Base-by-base conservation (phyloP, 2,888 invertebrate genomes). In the Ophonus ardosiacus region DNA sequence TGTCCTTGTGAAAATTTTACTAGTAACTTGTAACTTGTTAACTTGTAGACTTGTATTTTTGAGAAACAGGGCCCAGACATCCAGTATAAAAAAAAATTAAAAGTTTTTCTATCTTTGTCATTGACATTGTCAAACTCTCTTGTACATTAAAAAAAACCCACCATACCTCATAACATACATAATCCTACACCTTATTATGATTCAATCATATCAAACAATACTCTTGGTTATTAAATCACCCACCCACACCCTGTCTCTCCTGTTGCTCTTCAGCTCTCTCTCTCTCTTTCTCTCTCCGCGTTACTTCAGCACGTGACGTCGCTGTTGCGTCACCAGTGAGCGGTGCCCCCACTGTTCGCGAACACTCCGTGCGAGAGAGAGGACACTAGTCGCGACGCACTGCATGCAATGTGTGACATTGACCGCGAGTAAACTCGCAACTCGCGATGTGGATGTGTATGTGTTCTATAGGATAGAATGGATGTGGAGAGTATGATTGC, bases 351-450 rank as follows among this genome's bases (percentile, higher is more conserved):
- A 18, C 17, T 40, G 51, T 74, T 74, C 71, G 71, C 71, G 43
- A 74, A 74, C 71, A 31, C 31, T 15, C 38, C 13, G 31, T 51
- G 84, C 81, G 84, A 85, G 78, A 82, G 83, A 86, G 85, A 86
- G 56, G 51, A 82, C 31, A 57, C 81, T 79, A 86, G 83, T 86
- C 87, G 86, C 86, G 87, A 87, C 86, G 65, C 24, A 18, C 31
- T 15, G n/a, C 40, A 61, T 81, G 86, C 81, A 84, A 89, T 88
- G 88, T 89, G 87, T 89, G 88, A 88, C 89, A 88, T 86, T 88
- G 89, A 89, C 88, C 89, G 88, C 87, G 76, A 87, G 86, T 88
- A 87, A 89, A 88, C 89, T 88, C 71, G 15, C 57, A 89, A 88
- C 89, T 88, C 71, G 15, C 57, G 78, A n/a, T 51, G 38, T 17